phyloP scores from a whole-genome alignment of 2,888 invertebrate genomes.

The Erebia ligea region DNA sequence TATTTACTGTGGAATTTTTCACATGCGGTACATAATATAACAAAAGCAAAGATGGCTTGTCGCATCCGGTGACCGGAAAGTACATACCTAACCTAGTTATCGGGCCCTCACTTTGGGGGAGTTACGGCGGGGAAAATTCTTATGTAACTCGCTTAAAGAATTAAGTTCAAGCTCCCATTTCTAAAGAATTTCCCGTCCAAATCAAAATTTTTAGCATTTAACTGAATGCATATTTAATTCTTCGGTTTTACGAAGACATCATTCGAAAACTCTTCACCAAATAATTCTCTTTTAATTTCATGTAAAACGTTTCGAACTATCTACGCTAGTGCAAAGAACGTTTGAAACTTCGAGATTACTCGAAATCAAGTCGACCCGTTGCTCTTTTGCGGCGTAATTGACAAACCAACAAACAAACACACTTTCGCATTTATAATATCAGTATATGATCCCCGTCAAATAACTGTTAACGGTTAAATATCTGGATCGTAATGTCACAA shows the following conservation, averaged over 20 bases:
- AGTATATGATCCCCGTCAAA: too few relatives aligned
- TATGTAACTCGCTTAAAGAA: slow-evolving; percentile 23
- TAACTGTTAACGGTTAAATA: too few relatives aligned
- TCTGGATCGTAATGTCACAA: too few relatives aligned
- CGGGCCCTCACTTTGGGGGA: slow-evolving; percentile 32
- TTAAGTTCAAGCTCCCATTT: slow-evolving; percentile 12
- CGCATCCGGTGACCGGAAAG: slow-evolving; percentile 47
- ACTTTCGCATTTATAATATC: too few relatives aligned
- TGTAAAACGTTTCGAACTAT: neutral
- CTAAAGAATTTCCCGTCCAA: slow-evolving; percentile 1
- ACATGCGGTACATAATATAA: slow-evolving; percentile 25
- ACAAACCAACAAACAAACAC: too few relatives aligned
- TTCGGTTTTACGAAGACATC: slow-evolving; percentile 1
- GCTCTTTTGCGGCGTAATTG: too few relatives aligned
- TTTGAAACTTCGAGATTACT: too few relatives aligned
- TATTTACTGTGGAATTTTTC: neutral
- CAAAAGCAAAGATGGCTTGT: slow-evolving; percentile 51
- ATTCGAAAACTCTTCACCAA: neutral
- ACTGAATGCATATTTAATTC: slow-evolving; percentile 1
- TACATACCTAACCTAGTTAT: slow-evolving; percentile 50
- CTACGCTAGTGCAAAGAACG: too few relatives aligned
- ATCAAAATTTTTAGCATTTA: neutral
- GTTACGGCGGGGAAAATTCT: slow-evolving; percentile 21
- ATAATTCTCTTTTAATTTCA: neutral
- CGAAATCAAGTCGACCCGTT: too few relatives aligned